Evolutionary conservation across 30 jellyfish, hydroid and myxozoan species (phyloP).

Genomic region (Aurelia aurita): DNA sequence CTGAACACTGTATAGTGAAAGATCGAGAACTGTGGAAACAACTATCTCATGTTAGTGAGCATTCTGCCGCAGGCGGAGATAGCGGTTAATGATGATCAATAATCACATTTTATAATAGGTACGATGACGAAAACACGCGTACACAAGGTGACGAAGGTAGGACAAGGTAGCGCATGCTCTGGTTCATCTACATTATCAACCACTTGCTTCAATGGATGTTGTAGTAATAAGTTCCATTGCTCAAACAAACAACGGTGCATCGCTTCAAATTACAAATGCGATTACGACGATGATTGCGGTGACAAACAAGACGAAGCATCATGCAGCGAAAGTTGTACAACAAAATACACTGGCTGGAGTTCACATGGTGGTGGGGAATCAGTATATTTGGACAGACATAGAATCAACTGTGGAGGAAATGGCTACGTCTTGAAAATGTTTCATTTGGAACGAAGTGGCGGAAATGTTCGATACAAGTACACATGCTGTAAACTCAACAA

Average conservation of each 20-base stretch:
- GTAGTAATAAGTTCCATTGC: constrained; percentile 20
- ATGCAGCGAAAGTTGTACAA: constrained; percentile 1
- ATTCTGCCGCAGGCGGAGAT: too few species aligned
- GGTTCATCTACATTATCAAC: neutral
- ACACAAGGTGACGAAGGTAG: neutral
- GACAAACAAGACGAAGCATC: constrained; percentile 37
- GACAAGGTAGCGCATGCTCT: constrained; percentile 16
- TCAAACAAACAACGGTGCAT: constrained; percentile 17
- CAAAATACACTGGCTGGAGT: constrained; percentile 1
- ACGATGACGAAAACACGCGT: neutral
- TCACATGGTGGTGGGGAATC: constrained; percentile 32
- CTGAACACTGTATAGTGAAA: too few species aligned
- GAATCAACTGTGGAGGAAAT: constrained; percentile 20
- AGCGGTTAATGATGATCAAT: too few species aligned
- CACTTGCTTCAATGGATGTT: constrained; percentile 25
- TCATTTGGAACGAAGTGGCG: constrained; percentile 23
- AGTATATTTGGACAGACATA: constrained; percentile 11
- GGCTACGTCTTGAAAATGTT: constrained; percentile 14
- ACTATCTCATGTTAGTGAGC: too few species aligned
- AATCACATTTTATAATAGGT: too few species aligned
- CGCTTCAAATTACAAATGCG: constrained; percentile 25
- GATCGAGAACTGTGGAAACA: too few species aligned
- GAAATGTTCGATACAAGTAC: constrained; percentile 15
- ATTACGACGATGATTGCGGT: constrained; percentile 56
- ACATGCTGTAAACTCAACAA: constrained; percentile 28